Base-by-base conservation (phyloP, 1,140 invertebrate species). In the Trichomalopsis sarcophagae region DNA sequence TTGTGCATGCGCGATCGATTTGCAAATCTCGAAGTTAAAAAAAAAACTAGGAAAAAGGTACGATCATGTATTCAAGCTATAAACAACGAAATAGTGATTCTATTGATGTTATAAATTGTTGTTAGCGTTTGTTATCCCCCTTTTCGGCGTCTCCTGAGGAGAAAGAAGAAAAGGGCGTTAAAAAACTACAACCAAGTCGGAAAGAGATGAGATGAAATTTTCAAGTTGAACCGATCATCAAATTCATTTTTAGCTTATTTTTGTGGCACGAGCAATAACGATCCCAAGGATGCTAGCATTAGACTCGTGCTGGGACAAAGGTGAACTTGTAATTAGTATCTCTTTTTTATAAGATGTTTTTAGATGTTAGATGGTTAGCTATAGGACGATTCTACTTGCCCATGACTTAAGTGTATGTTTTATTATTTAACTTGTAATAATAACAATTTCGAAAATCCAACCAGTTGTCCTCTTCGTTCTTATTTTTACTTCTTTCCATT, bases 311-410 rank as follows among this genome's bases (percentile, higher is more conserved):
- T 84, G 87, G 87, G 83, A 88, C 84, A 84, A 87, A 87, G 87
- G 87, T 87, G 86, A 88, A 87, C 76, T 86, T 87, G 87, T 88
- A 89, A 88, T 88, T 90, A 88, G 87, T 87, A 74, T 85, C 86
- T 84, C 27, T 81, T 90, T 89, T 87, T 88, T 88, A 87, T 88
- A 87, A 88, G 76, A 87, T 91, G 87, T 90, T 91, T 89, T 88
- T 88, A 90, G 86, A 84, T 85, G 87, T 82, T 88, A 89, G 86
- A 78, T 89, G 88, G 89, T 91, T 92, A 90, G 89, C 87, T 87
- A 79, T 91, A 91, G 87, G 86, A 91, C 88, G 87, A 90, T 91
- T 89, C 87, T 91, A 92, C 92, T 93, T 93, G 91, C 92, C 92
- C 91, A 91, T 92, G 91, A 92, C 91, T 91, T 91, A 90, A 90